Evolutionary conservation across 2,797 vertebrate genomes (phyloP).

Genomic region (Acanthurus lineatus): DNA sequence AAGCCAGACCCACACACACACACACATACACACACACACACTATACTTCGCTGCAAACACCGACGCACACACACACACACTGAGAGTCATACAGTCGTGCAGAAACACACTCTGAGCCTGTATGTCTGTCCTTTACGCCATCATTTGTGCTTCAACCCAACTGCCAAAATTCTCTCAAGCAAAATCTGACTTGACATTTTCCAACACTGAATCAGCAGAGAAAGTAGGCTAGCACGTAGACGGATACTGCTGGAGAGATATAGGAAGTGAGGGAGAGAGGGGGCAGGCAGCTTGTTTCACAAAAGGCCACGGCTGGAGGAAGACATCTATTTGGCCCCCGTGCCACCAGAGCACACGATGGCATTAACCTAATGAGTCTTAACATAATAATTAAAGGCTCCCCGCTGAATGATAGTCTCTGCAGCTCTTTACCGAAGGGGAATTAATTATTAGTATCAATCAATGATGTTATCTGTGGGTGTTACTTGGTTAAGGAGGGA

Average conservation of each 20-base stretch:
- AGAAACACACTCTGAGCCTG: constrained; percentile 19
- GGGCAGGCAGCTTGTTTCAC: constrained; percentile 48
- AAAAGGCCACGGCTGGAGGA: constrained; percentile 77
- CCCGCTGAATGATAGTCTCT: constrained; percentile 67
- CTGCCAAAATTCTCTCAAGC: constrained; percentile 71
- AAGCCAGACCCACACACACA: constrained; percentile 35
- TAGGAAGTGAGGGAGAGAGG: constrained; percentile 19
- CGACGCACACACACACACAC: background rate
- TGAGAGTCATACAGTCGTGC: background rate
- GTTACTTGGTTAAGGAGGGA: constrained; percentile 79
- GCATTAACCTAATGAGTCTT: constrained; percentile 82
- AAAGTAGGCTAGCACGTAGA: constrained; percentile 59
- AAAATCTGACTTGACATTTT: constrained; percentile 79
- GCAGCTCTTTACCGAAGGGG: constrained; percentile 67
- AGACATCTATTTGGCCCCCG: constrained; percentile 79
- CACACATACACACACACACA: background rate
- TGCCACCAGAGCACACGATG: constrained; percentile 73
- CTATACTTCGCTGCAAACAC: background rate
- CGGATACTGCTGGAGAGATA: constrained; percentile 27
- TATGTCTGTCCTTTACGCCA: constrained; percentile 12
- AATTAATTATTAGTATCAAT: constrained; percentile 89
- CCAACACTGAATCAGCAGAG: constrained; percentile 73
- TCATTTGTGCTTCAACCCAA: constrained; percentile 58
- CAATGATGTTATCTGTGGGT: constrained; percentile 85
- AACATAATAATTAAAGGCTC: constrained; percentile 79